phyloP scores from a whole-genome alignment of 2,888 invertebrate species.

The Spisula subtruncata region DNA sequence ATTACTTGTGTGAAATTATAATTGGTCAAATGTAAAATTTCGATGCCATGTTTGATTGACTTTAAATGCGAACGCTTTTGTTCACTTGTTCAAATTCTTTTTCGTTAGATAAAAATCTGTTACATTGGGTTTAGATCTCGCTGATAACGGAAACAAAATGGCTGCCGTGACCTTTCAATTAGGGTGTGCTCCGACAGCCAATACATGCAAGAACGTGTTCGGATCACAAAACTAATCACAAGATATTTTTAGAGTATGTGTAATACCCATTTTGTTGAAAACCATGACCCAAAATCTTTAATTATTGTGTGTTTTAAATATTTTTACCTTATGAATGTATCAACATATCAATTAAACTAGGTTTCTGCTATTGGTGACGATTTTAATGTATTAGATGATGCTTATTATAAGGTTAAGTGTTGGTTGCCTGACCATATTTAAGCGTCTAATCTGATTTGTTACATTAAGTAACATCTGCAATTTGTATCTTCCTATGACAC shows the following conservation, averaged over 20 bases:
- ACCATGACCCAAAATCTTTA: too few species aligned
- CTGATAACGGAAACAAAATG: slow-evolving; percentile 27
- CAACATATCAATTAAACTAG: too few species aligned
- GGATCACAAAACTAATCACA: neutral
- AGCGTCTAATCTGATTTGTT: too few species aligned
- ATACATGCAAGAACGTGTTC: slow-evolving; percentile 41
- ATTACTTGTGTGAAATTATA: slow-evolving; percentile 31
- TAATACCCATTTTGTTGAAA: neutral
- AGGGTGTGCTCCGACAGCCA: slow-evolving; percentile 31
- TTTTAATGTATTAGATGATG: too few species aligned
- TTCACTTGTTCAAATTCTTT: slow-evolving; percentile 23
- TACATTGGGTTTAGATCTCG: slow-evolving; percentile 7
- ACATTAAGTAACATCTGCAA: too few species aligned
- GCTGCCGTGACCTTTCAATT: slow-evolving; percentile 3
- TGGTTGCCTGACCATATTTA: too few species aligned
- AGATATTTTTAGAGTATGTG: neutral
- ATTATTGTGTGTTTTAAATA: too few species aligned
- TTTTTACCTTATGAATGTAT: too few species aligned
- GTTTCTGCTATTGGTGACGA: too few species aligned
- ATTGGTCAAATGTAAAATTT: slow-evolving; percentile 10
- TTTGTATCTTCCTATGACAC: too few species aligned
- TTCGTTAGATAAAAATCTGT: slow-evolving; percentile 42
- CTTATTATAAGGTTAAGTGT: too few species aligned
- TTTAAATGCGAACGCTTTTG: slow-evolving; percentile 35
- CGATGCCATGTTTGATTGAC: slow-evolving; percentile 43